These are phyloP conservation scores for Acrossocheilus wenchowensis DNA, from an alignment of 2,797 vertebrate species.

Conservation along the genomic window DNA sequence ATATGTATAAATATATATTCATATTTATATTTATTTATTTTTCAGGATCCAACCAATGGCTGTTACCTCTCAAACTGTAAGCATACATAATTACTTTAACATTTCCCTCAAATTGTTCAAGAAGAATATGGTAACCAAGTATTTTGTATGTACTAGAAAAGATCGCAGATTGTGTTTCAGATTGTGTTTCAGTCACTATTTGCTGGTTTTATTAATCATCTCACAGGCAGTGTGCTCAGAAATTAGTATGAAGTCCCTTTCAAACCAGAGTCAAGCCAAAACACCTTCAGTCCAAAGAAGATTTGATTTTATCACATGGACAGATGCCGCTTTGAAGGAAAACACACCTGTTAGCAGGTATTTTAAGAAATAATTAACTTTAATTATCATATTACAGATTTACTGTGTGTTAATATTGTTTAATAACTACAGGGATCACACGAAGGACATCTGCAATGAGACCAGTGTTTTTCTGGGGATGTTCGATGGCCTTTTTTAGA, in stretches of 20 bases:
- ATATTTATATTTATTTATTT: not conserved
- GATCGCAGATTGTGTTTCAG: not conserved
- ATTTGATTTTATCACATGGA: constrained; percentile 80
- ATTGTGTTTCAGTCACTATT: not conserved
- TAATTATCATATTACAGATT: constrained; percentile 11
- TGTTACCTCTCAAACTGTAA: constrained; percentile 3
- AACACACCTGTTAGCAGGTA: constrained; percentile 67
- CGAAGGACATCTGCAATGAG: constrained; percentile 77
- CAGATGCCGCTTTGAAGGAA: constrained; percentile 28
- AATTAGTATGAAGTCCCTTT: constrained; percentile 54
- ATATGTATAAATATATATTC: not conserved
- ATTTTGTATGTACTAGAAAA: not conserved
- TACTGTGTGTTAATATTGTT: constrained; percentile 11
- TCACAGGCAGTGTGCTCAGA: constrained; percentile 57
- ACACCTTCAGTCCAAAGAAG: constrained; percentile 58
- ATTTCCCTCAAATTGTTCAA: not conserved
- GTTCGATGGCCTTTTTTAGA: constrained; percentile 94
- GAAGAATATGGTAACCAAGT: not conserved
- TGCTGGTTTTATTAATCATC: constrained; percentile 1
- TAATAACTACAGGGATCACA: constrained; percentile 57
- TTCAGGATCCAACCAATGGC: constrained; percentile 20
- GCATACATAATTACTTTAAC: not conserved
- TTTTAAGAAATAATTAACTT: constrained; percentile 3
- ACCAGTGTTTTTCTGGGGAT: constrained; percentile 86
- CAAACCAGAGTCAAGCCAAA: constrained; percentile 59